Evolutionary conservation across 2,888 invertebrate genomes (phyloP), one percentile per base, ranked within the genome.

Genomic region (Agrochola macilenta): DNA sequence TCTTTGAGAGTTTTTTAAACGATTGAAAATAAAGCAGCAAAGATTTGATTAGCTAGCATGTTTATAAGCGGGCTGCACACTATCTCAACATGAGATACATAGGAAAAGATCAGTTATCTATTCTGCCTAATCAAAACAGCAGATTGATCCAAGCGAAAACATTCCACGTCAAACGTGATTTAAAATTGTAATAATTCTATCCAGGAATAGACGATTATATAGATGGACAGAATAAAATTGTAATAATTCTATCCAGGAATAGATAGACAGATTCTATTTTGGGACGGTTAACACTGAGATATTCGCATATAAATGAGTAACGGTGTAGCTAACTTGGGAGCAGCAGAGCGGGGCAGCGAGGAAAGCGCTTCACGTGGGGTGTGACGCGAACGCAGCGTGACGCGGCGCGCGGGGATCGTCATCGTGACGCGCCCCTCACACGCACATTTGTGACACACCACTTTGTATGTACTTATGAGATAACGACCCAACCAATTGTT

Each of bases 351-450:
- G 72, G 69, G 66, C 74, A 64, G 23, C 83, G 65, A 49, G 78
- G 49, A 78, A 79, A 83, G 57, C 70, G 66, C 43, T 82, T 87
- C 85, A 87, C 89, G 89, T 82, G 79, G 79, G 83, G 85, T 68
- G 90, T 92, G 92, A 91, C 91, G 92, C 82, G 87, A 9, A 85
- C 89, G 84, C 89, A 83, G 63, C 57, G 74, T 82, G 78, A 83
- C 88, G 82, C 39, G 60, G 17, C 17, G 39, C 61, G 46, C 76
- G 78, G 83, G 84, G 78, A 72, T 73, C 90, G 90, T 86, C 90
- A 89, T 76, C 69, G 86, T 93, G 94, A 94, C 87, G 87, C 86
- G 88, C 89, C 87, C 88, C 88, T 88, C 84, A 76, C 70, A 87
- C 86, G 82, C 75, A 83, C 76, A 58, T 79, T 81, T 80, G 74